Evolutionary conservation across 1,140 invertebrate genomes (phyloP).

Genomic region (Odontomachus brunneus): DNA sequence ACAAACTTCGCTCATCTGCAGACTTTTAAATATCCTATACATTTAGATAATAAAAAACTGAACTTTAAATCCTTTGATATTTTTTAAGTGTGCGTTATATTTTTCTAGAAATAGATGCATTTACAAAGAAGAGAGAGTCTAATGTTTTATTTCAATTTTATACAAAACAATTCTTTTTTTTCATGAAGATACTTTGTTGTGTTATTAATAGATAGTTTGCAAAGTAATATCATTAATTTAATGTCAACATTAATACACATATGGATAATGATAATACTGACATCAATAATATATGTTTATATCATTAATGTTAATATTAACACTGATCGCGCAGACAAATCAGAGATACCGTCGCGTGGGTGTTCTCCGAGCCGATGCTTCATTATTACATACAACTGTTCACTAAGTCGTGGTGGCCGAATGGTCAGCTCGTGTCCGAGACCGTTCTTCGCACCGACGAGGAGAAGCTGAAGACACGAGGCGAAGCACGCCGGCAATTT

Average conservation of each 20-base stretch:
- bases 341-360: slow-evolving; percentile 93
- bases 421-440: slow-evolving; percentile 89
- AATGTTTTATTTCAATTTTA: no score
- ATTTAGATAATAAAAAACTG: no score
- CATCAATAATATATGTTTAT: no score
- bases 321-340: slow-evolving; percentile 89
- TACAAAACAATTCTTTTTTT: no score
- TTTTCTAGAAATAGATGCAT: no score
- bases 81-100: no score
- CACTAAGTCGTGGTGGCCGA: slow-evolving; percentile 95
- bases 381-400: slow-evolving; percentile 94
- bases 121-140: no score
- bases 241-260: background rate
- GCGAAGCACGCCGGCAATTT: slow-evolving; percentile 88
- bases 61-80: no score
- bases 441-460: slow-evolving; percentile 86
- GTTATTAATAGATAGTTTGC: no score
- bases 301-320: slow-evolving; percentile 15
- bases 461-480: slow-evolving; percentile 89
- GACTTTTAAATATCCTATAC: no score
- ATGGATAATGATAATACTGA: background rate
- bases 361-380: slow-evolving; percentile 95
- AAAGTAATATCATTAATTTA: no score
- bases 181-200: no score
- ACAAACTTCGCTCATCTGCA: background rate